phyloP scores from a whole-genome alignment of 2,888 invertebrate genomes.

The Phorcus lineatus region DNA sequence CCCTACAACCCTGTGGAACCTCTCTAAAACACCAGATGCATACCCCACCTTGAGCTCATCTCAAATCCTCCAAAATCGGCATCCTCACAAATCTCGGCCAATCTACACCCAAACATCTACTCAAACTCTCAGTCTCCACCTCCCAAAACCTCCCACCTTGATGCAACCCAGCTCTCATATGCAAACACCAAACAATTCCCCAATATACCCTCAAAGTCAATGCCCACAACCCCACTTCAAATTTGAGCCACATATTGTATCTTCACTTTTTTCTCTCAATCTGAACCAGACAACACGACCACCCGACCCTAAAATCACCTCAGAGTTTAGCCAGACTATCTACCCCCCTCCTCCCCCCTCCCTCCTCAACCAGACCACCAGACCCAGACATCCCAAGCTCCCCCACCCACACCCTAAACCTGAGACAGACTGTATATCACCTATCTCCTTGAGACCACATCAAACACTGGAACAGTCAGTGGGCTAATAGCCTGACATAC shows the following conservation, averaged over 20 bases:
- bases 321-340: not conserved
- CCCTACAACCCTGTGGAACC: no score
- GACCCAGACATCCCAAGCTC: not conserved
- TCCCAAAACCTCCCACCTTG: not conserved
- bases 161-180: no score
- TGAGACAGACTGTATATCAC: not conserved
- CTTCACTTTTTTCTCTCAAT: no score
- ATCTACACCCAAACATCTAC: not conserved
- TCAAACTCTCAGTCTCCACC: not conserved
- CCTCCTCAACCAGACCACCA: not conserved
- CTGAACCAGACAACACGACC: not conserved
- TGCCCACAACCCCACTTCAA: not conserved
- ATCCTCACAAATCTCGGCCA: no score
- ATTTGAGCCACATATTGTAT: not conserved
- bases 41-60: no score
- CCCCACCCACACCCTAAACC: not conserved
- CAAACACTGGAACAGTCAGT: no score
- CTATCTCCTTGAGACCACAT: not conserved
- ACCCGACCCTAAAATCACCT: not conserved
- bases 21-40: no score
- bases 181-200: no score
- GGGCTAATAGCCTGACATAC: no score
- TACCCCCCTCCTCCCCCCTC: not conserved
- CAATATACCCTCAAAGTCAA: not conserved
- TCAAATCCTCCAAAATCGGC: no score